Percentiles rank a stretch among this genome's conserved stretches.
phyloP scores from a whole-genome alignment of 1,140 invertebrate genomes.

The Phymastichus coffea region DNA sequence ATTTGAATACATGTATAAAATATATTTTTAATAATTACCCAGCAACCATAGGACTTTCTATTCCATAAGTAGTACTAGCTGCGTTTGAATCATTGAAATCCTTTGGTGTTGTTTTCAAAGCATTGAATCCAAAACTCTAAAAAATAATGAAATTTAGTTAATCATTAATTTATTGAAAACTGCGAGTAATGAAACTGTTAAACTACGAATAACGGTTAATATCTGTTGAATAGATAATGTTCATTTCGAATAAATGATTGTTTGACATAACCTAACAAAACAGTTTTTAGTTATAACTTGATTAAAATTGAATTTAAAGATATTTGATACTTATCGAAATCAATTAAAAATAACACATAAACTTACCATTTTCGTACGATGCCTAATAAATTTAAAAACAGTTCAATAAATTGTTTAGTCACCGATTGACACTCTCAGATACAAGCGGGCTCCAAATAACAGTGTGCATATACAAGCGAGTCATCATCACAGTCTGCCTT shows the following conservation, averaged over 20 bases:
- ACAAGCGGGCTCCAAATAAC: background rate
- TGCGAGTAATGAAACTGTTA: background rate
- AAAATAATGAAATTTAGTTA: conserved; percentile 37
- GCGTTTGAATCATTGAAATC: conserved; percentile 42
- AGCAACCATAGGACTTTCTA: conserved; percentile 57
- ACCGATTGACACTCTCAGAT: background rate
- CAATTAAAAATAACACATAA: background rate
- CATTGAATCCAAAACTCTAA: conserved; percentile 61
- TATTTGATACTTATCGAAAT: background rate
- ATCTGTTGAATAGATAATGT: background rate
- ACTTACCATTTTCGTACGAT: conserved; percentile 11
- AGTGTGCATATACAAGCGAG: background rate
- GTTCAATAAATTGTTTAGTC: background rate
- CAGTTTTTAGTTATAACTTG: background rate
- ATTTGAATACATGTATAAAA: background rate
- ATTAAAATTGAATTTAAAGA: background rate
- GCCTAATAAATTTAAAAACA: background rate
- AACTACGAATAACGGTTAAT: background rate
- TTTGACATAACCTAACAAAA: background rate
- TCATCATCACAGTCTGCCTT: conserved; percentile 10
- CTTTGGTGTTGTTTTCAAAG: conserved; percentile 55
- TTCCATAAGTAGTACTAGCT: conserved; percentile 53
- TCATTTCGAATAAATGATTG: background rate
- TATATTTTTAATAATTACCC: conserved; percentile 45
- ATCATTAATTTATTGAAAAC: background rate